A percentile compares a stretch with the other conserved stretches of the same genome.
phyloP scores from a whole-genome alignment of 64 coral and sea anemone species.

The Dendrophyllia cribrosa region DNA sequence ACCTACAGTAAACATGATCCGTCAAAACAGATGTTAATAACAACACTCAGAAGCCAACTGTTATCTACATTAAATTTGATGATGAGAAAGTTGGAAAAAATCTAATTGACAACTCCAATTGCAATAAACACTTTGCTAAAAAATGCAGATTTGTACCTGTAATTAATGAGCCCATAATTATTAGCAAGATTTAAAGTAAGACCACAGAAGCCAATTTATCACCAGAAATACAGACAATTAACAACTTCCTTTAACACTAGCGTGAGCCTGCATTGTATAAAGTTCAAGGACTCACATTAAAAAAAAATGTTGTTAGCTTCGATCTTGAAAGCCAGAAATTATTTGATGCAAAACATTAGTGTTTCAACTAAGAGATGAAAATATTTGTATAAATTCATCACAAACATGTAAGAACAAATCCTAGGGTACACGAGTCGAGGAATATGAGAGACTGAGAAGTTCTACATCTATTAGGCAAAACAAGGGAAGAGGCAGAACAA shows the following conservation, averaged over 20 bases:
- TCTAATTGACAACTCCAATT: slow-evolving; percentile 40
- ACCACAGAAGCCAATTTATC: slow-evolving; percentile 50
- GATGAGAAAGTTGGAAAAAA: neutral
- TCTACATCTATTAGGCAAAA: too few relatives aligned
- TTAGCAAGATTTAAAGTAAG: slow-evolving; percentile 48
- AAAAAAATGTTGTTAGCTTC: slow-evolving; percentile 41
- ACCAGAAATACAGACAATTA: slow-evolving; percentile 23
- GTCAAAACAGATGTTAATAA: too few relatives aligned
- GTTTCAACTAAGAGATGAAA: slow-evolving; percentile 24
- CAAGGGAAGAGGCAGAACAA: neutral
- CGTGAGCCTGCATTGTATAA: slow-evolving; percentile 65
- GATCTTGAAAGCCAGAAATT: slow-evolving; percentile 47
- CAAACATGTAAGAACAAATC: slow-evolving; percentile 21
- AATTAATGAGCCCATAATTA: slow-evolving; percentile 51
- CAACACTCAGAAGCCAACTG: too few relatives aligned
- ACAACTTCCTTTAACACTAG: slow-evolving; percentile 41
- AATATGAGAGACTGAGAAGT: neutral
- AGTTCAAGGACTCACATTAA: slow-evolving; percentile 39
- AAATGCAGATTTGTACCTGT: slow-evolving; percentile 35
- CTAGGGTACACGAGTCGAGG: neutral
- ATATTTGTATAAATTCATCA: slow-evolving; percentile 1
- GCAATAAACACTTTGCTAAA: slow-evolving; percentile 36
- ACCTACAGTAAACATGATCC: too few relatives aligned
- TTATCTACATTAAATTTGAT: too few relatives aligned
- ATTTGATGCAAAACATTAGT: slow-evolving; percentile 22